These are phyloP conservation scores for Xenus cinereus DNA, from an alignment of 2,113 vertebrate genomes.

Conservation along the genomic window DNA sequence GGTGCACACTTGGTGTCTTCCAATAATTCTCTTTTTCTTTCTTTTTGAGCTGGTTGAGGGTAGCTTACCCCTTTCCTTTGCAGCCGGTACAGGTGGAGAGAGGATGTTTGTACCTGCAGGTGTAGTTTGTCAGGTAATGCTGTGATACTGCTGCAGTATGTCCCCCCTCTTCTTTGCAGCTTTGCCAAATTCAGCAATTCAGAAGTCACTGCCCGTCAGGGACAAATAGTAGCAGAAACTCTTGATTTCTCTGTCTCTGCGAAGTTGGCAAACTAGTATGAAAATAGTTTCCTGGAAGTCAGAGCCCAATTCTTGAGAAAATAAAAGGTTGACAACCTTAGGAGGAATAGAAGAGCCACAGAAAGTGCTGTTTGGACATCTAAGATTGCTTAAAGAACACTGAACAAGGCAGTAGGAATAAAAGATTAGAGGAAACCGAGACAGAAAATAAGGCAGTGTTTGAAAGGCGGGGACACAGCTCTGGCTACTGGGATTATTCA, in stretches of 20 bases:
- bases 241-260: not conserved
- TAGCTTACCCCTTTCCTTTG: not conserved
- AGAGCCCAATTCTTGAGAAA: not conserved
- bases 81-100: not conserved
- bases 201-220: not conserved
- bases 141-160: not conserved
- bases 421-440: not conserved
- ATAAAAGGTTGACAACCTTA: not conserved
- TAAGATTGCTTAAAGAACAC: not conserved
- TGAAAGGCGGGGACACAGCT: not conserved
- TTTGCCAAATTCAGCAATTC: not conserved
- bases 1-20: not conserved
- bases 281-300: not conserved
- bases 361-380: not conserved
- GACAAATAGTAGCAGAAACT: not conserved
- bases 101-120: not conserved
- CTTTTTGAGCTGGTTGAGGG: not conserved
- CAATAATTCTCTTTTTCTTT: not conserved
- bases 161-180: not conserved
- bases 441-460: not conserved
- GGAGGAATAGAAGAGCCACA: not conserved
- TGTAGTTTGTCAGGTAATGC: not conserved
- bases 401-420: not conserved
- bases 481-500: not conserved
- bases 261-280: not conserved